These are phyloP conservation scores for Hipparchia semele DNA, from an alignment of 2,888 invertebrate species.

Conservation along the genomic window DNA sequence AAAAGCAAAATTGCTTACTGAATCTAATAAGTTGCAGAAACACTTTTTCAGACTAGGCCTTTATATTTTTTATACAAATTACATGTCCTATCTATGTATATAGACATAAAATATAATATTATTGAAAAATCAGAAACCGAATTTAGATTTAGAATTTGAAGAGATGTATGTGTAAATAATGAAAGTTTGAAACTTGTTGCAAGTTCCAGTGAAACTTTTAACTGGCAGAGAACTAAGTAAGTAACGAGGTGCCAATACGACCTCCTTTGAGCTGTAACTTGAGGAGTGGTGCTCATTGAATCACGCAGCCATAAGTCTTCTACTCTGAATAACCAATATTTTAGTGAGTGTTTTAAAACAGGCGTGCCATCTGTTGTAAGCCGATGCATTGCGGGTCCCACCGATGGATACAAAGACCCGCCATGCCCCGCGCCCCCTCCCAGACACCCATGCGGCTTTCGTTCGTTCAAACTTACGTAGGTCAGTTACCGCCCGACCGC, in stretches of 20 bases:
- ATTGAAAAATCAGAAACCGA: too few relatives aligned
- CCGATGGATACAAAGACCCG: slow-evolving; percentile 65
- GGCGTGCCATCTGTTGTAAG: slow-evolving; percentile 82
- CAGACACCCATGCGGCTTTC: slow-evolving; percentile 79
- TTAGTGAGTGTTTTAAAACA: slow-evolving; percentile 75
- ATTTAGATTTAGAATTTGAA: too few relatives aligned
- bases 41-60: too few relatives aligned
- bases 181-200: slow-evolving; percentile 11
- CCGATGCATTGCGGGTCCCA: slow-evolving; percentile 77
- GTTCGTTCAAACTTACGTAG: slow-evolving; percentile 83
- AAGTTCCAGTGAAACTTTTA: slow-evolving; percentile 20
- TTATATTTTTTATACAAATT: too few relatives aligned
- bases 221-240: slow-evolving; percentile 12
- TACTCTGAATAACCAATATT: slow-evolving; percentile 74
- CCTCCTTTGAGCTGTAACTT: slow-evolving; percentile 78
- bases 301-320: slow-evolving; percentile 78
- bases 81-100: too few relatives aligned
- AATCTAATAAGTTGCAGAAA: too few relatives aligned
- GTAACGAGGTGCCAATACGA: slow-evolving; percentile 47
- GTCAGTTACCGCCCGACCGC: slow-evolving; percentile 84
- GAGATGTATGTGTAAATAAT: background rate
- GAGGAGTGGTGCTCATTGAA: slow-evolving; percentile 71
- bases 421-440: slow-evolving; percentile 62
- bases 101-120: too few relatives aligned
- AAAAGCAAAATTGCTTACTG: too few relatives aligned